Conservation (phyloP, 2,113 vertebrate species). For the Aegotheles bennettii region DNA sequence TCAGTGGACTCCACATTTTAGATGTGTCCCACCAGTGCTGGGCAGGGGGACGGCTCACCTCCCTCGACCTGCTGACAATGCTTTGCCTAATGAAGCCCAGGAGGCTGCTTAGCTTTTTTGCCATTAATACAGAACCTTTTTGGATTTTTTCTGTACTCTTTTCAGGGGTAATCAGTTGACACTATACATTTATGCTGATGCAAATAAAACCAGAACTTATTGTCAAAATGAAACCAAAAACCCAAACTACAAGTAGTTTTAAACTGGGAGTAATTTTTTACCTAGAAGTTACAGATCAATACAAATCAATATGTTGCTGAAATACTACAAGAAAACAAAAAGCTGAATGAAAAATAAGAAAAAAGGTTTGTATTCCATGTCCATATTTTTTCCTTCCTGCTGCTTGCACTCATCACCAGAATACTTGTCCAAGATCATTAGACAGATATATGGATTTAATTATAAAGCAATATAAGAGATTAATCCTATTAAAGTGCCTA, state of each 20-base stretch:
- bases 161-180: neutral
- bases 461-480: neutral
- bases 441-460: neutral
- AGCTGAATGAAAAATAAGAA: neutral
- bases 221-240: neutral
- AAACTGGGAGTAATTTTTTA: neutral
- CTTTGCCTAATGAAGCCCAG: neutral
- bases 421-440: neutral
- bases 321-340: neutral
- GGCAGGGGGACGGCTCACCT: neutral
- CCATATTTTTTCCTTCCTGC: neutral
- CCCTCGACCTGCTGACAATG: neutral
- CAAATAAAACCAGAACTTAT: neutral
- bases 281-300: neutral
- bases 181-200: neutral
- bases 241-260: neutral
- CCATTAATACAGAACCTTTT: neutral
- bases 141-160: neutral
- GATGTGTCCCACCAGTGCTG: neutral
- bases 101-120: neutral
- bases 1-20: neutral
- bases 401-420: neutral
- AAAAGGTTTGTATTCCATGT: neutral
- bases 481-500: neutral
- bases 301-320: neutral